Base-by-base conservation (phyloP, 2,113 vertebrate species). In the Poeciliopsis turrubarensis region DNA sequence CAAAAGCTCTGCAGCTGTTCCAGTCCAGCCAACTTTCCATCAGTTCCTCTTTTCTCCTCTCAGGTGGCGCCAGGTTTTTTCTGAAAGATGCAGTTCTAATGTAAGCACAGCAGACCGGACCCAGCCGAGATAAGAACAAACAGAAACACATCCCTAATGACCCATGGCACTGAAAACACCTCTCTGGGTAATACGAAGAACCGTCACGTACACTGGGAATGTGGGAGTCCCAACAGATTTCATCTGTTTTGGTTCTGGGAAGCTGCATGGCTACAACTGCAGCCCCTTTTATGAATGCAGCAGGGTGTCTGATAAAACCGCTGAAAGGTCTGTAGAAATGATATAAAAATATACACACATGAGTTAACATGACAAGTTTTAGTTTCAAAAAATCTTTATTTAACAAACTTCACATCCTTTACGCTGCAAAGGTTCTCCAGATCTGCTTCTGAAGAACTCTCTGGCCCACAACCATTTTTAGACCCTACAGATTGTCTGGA, bases 41-140 rank as follows among this genome's bases (percentile, higher is more conserved):
- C 11, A 30, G 30, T 70, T 70, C 68, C 68, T 60, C 68, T 60
- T 34, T 70, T 70, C 31, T 26, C 2, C 25, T n/a, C 68, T 60
- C 39, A 66, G n/a, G 11, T n/a, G 47, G 68, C 25, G 22, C 11
- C 51, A 26, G 14, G 10, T 31, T 25, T 32, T n/a, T 57, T 57
- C 25, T n/a, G 19, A 9, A 57, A 57, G 25, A 10, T 25, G 51
- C 22, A 25, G 22, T 57, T 57, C 51, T 57, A n/a, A 57, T n/a
- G 19, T 17, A n/a, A 57, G 51, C 51, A 57, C 51, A 57, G 51
- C 51, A 57, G 51, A 57, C 22, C 25, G 2, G 25, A n/a, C 25
- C 3, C 57, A 30, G 60, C 34, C 29, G 32, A 29, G 70, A 62
- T 61, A 44, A 62, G 70, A 22, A 29, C 25, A 62, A 37, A 62